phyloP scores from a whole-genome alignment of 2,113 vertebrate genomes.

The Prochilodus magdalenae region DNA sequence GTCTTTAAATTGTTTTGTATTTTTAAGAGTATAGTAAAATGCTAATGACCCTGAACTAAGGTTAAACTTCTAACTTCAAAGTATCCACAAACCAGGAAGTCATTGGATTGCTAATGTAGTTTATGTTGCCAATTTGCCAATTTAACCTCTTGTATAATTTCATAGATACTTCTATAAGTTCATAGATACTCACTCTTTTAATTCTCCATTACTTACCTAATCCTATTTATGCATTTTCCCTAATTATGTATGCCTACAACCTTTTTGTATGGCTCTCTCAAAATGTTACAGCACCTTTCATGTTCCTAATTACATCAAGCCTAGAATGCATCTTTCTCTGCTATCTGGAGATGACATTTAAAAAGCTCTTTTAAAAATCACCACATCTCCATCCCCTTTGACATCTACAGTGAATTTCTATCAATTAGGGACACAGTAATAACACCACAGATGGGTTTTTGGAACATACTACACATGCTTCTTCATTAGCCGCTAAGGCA shows the following conservation, averaged over 20 bases:
- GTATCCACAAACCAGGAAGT: too few species aligned
- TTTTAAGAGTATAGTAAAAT: too few species aligned
- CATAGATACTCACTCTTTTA: neutral
- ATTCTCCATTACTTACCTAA: neutral
- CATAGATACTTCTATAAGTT: too few species aligned
- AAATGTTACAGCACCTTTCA: constrained; percentile 48
- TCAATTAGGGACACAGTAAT: constrained; percentile 2
- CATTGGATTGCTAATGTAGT: neutral
- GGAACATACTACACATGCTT: neutral
- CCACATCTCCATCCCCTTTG: neutral
- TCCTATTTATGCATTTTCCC: neutral
- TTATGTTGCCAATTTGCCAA: too few species aligned
- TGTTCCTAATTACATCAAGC: constrained; percentile 56
- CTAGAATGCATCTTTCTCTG: constrained; percentile 1
- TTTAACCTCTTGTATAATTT: too few species aligned
- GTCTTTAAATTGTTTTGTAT: too few species aligned
- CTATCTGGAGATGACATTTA: constrained; percentile 20
- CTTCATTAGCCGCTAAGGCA: neutral
- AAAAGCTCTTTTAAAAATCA: constrained; percentile 28
- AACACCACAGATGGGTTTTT: too few species aligned
- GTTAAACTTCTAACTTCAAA: too few species aligned
- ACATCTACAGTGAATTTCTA: neutral
- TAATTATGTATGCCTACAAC: constrained; percentile 17
- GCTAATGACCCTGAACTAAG: too few species aligned
- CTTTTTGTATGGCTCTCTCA: constrained; percentile 12